Evolutionary conservation across 1,140 invertebrate genomes (phyloP).

Genomic region (Cephus cinctus): DNA sequence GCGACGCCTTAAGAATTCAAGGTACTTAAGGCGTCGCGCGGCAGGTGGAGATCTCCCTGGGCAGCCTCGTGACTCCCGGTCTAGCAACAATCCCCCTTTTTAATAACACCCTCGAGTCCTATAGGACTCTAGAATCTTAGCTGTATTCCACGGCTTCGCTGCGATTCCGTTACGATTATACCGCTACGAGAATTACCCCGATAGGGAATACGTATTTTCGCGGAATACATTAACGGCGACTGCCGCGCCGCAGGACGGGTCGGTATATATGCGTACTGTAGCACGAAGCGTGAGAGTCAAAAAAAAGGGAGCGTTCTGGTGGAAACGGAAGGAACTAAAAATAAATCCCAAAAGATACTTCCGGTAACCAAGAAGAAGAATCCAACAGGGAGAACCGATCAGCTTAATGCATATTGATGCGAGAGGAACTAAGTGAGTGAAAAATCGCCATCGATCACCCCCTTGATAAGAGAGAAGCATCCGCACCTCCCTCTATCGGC

Average conservation of each 20-base stretch:
- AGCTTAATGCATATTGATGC: conserved; percentile 58
- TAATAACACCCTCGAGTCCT: conserved; percentile 47
- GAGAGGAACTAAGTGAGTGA: conserved; percentile 54
- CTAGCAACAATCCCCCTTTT: no score
- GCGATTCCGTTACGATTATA: conserved; percentile 52
- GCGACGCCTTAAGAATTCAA: conserved; percentile 2
- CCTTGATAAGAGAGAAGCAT: not conserved
- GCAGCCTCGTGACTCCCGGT: conserved; percentile 36
- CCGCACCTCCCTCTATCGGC: not conserved
- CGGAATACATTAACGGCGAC: conserved; percentile 47
- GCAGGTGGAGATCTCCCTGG: not conserved
- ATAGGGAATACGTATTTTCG: conserved; percentile 46
- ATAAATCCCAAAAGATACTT: no score
- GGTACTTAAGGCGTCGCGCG: not conserved
- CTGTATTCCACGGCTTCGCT: conserved; percentile 34
- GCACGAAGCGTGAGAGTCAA: no score
- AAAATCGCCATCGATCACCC: conserved; percentile 55
- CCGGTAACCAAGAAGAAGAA: conserved; percentile 37
- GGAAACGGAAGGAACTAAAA: no score
- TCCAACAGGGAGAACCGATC: conserved; percentile 51
- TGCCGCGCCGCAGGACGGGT: conserved; percentile 18
- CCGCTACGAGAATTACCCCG: conserved; percentile 44
- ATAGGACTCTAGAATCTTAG: conserved; percentile 44
- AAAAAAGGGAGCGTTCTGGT: no score
- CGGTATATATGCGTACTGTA: no score